Base-by-base conservation (phyloP, 2,888 invertebrate genomes). In the Rhamnusium bicolor region DNA sequence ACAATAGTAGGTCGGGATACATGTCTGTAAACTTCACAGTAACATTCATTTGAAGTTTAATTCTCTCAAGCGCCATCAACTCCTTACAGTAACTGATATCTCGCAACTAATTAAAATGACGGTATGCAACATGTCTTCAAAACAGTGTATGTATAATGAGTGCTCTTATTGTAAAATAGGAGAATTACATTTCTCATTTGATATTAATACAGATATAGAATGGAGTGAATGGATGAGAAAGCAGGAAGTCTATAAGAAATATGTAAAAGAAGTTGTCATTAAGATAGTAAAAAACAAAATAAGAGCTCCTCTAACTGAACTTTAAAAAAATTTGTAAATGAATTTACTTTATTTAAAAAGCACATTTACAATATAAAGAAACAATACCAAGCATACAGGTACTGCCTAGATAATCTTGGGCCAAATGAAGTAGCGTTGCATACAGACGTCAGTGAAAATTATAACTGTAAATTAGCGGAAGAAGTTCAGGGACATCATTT, bases 401-500 rank as follows among this genome's bases (percentile, higher is more conserved):
- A 32, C 10, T 40, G 46, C 21, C n/a, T 69, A 69, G 69, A 69
- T 18, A 47, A 60, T 16, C 53, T 69, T 60, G 46, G 24, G 14
- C 4, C 21, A 24, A 54, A 53, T 19, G 56, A 67, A 67, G 40
- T 54, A 10, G n/a, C n/a, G n/a, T 29, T 67, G 12, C 67, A 54
- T 19, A 53, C 56, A 21, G 53, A 67, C 32, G 54, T 67, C 54
- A 67, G 67, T 54, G 32, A 29, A 27, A 67, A 63, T 47, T 67
- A 14, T 24, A 67, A 56, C 18, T 21, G 47, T 29, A 47, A 21
- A 60, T 29, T 40, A 53, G 21, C 12, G 18, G 60, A 60, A 60
- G 60, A 69, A 29, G 69, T 69, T 24, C 69, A 60, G 40, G 62
- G 32, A 29, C 60, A 69, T 18, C 69, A 69, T 61, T 69, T 69